Percentiles rank a stretch among this genome's conserved stretches.
Conservation (phyloP, 2,113 vertebrate genomes). For the Salvelinus alpinus region DNA sequence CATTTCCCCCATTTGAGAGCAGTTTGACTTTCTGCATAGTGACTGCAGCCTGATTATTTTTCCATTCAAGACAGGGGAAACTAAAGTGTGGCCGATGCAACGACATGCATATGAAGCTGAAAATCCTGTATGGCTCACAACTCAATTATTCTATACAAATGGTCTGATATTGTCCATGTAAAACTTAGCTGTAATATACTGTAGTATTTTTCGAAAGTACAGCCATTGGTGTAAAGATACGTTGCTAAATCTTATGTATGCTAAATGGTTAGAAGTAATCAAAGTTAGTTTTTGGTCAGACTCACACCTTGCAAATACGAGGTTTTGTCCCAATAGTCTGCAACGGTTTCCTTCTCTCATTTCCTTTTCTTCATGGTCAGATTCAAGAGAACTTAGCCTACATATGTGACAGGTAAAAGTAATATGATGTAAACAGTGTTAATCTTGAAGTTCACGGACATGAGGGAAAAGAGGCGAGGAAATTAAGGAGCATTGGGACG, state of each 20-base stretch:
- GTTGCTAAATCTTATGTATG: constrained; percentile 9
- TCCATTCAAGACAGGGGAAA: constrained; percentile 19
- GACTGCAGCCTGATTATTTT: constrained; percentile 27
- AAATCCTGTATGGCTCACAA: constrained; percentile 14
- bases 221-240: not conserved
- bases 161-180: not conserved
- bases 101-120: constrained; percentile 63
- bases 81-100: constrained; percentile 57
- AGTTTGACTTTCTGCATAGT: constrained; percentile 25
- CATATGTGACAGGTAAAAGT: no score
- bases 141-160: not conserved
- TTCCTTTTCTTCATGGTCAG: no score
- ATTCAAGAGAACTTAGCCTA: no score
- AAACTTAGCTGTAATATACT: not conserved
- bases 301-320: no score
- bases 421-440: no score
- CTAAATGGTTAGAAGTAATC: constrained; percentile 8
- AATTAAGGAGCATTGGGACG: no score
- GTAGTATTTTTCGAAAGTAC: not conserved
- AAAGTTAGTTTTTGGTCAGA: not conserved
- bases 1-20: constrained; percentile 1
- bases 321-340: no score
- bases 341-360: no score
- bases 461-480: no score
- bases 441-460: no score